phyloP scores from a whole-genome alignment of 2,113 vertebrate genomes.

The Sander lucioperca region DNA sequence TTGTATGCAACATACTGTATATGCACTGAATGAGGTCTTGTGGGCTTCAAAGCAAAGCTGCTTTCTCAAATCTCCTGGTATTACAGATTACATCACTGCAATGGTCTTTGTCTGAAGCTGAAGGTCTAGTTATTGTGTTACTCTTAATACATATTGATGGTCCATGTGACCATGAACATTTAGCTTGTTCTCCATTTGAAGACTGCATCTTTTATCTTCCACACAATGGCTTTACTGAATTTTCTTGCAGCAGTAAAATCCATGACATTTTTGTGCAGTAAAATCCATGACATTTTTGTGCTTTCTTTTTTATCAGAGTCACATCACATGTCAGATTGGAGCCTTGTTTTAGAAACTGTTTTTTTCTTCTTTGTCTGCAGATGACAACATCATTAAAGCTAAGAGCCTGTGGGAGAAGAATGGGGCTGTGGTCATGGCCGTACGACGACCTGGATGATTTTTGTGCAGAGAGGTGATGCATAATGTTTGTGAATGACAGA shows the following conservation, averaged over 20 bases:
- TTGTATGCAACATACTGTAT: constrained; percentile 10
- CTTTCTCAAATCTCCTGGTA: constrained; percentile 38
- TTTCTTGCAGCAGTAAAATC: background rate
- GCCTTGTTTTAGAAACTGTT: constrained; percentile 4
- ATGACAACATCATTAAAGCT: constrained; percentile 89
- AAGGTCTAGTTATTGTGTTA: background rate
- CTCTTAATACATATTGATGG: background rate
- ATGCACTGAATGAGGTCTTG: constrained; percentile 39
- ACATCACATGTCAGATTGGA: background rate
- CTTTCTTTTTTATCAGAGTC: background rate
- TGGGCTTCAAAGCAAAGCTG: constrained; percentile 42
- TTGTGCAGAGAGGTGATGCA: constrained; percentile 94
- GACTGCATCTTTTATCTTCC: background rate
- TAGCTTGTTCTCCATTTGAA: background rate
- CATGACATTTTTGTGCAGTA: accelerated
- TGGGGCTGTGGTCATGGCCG: constrained; percentile 95
- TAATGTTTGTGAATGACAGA: background rate
- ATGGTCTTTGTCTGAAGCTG: constrained; percentile 4
- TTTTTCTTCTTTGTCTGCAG: constrained; percentile 68
- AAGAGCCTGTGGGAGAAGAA: constrained; percentile 89
- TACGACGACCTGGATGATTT: constrained; percentile 97
- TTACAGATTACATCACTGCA: constrained; percentile 30
- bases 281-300: background rate
- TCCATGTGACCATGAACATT: constrained; percentile 3
- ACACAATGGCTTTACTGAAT: background rate